Evolutionary conservation across 1,140 invertebrate genomes (phyloP), one percentile per base, ranked within the genome.

Genomic region (Maniola jurtina): DNA sequence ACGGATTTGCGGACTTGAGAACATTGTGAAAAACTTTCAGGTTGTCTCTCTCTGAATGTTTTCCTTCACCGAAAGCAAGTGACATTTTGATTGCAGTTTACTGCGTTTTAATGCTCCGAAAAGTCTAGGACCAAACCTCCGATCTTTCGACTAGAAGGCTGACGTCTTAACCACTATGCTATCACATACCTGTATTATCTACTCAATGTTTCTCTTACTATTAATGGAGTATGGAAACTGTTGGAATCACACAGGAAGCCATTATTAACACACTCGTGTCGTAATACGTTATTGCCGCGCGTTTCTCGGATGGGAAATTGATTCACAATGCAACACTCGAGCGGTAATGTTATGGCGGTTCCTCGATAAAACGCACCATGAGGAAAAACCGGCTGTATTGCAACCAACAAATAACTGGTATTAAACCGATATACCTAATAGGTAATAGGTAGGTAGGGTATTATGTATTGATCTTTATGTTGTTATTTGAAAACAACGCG

Each of bases 241-340:
- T n/a, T n/a, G n/a, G n/a, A n/a, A n/a, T n/a, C 8, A 34, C 59
- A 61, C 8, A 47, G 59, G 61, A 54, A 40, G 48, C n/a, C 36
- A 62, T 62, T n/a, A n/a, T n/a, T 62, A 61, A 35, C 25, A 34
- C 33, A 40, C 45, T 50, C 35, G 14, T 61, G 47, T 52, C 33
- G 33, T 50, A 48, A 55, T 16, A 50, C 42, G 16, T 34, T 61
- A 55, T 52, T 52, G 48, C 7, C 16, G 16, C 25, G 33, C 45
- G 56, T 65, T 33, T 47, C 15, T 42, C 13, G 42, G 35, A 66
- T 59, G 42, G 64, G 64, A 66, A 66, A 66, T 66, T 66, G 52
- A 66, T 60, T 40, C 57, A 16, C 36, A 55, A 40, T 55, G 56
- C 38, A 60, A 47, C 52, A 40, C 52, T 45, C 38, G 7, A 11